These are phyloP conservation scores for Rhabdomys pumilio DNA, from an alignment of 2,797 vertebrate species.

Conservation along the genomic window DNA sequence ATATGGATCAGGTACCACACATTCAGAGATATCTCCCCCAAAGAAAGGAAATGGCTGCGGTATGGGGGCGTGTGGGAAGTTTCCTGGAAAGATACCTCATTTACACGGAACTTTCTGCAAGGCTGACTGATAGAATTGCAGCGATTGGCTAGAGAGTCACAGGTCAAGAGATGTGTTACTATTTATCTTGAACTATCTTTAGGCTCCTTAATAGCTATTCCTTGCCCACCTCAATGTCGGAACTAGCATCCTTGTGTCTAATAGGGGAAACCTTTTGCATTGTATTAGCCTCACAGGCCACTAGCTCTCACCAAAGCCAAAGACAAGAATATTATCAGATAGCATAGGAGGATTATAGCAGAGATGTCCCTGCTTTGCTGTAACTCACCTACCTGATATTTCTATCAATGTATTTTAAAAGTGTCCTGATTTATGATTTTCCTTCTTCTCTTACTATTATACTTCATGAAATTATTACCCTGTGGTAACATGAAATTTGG, in stretches of 20 bases:
- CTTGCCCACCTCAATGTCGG: background rate
- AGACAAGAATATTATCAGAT: background rate
- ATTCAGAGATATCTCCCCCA: background rate
- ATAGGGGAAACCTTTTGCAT: background rate
- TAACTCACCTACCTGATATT: background rate
- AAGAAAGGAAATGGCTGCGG: background rate
- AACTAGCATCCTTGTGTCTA: background rate
- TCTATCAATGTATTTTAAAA: background rate
- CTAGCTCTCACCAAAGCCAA: background rate
- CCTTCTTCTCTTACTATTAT: background rate
- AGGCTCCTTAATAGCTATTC: background rate
- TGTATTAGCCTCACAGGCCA: background rate
- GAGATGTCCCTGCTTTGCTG: background rate
- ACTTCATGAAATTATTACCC: background rate
- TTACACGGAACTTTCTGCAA: background rate
- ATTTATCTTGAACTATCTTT: background rate
- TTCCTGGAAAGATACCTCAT: background rate
- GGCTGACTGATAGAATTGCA: background rate
- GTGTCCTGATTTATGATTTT: background rate
- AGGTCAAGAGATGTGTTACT: background rate
- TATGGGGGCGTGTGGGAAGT: background rate
- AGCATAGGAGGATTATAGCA: background rate
- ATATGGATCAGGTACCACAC: background rate
- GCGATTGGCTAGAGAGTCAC: background rate
- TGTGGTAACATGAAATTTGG: background rate